Conservation (phyloP, 2,113 vertebrate species). For the Brevimyrus niger region DNA sequence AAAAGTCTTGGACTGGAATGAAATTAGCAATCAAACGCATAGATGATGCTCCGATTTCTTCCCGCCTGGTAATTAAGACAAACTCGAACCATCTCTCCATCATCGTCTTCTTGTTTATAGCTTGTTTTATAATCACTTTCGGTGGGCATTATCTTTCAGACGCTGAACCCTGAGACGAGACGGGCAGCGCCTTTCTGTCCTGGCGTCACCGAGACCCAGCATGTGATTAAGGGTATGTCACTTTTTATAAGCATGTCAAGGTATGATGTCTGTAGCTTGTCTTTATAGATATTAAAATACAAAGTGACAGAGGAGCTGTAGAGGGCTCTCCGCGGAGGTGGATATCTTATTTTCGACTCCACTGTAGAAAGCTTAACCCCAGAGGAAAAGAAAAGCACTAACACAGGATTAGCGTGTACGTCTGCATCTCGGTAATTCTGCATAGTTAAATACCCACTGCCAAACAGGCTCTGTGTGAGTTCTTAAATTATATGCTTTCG, state of each 20-base stretch:
- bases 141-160: constrained; percentile 1
- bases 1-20: neutral
- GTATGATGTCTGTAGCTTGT: constrained; percentile 14
- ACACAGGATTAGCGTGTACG: neutral
- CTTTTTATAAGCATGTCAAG: constrained; percentile 3
- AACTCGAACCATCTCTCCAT: neutral
- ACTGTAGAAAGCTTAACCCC: neutral
- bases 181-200: neutral
- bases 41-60: neutral
- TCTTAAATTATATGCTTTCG: constrained; percentile 7
- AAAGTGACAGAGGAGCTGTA: neutral
- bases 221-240: neutral
- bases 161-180: neutral
- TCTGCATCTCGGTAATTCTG: neutral
- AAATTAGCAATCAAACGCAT: neutral
- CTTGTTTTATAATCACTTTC: neutral
- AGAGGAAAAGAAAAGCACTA: neutral
- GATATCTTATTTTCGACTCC: neutral
- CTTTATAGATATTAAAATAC: neutral
- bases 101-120: neutral
- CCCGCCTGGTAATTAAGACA: neutral
- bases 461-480: neutral
- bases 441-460: neutral
- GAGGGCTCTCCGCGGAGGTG: neutral
- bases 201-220: neutral